phyloP scores from a whole-genome alignment of 2,113 vertebrate species.

The Paratilapia polleni region DNA sequence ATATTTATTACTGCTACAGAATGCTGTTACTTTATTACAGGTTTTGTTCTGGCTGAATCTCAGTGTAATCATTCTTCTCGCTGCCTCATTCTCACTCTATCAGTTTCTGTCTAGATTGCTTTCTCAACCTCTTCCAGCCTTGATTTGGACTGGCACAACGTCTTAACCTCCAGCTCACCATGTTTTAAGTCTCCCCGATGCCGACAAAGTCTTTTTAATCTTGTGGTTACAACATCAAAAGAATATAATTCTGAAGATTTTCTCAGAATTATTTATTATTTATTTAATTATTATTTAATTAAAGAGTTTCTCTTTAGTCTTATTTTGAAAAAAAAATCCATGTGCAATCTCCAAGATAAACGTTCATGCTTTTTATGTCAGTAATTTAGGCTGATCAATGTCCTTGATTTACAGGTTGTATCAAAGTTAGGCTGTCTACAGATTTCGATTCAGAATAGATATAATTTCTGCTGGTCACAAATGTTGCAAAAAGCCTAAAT shows the following conservation, averaged over 20 bases:
- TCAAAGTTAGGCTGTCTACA: not conserved
- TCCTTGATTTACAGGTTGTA: not conserved
- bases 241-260: not conserved
- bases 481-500: not conserved
- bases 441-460: not conserved
- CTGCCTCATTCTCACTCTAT: conserved; percentile 4
- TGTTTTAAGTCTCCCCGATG: not conserved
- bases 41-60: conserved; percentile 66
- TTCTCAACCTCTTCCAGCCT: not conserved
- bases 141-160: conserved; percentile 3
- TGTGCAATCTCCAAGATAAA: not conserved
- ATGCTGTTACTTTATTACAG: conserved; percentile 72
- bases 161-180: not conserved
- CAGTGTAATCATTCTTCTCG: conserved; percentile 56
- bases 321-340: not conserved
- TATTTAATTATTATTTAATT: too few relatives aligned
- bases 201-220: not conserved
- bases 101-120: conserved; percentile 3
- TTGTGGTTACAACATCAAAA: not conserved
- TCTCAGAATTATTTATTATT: too few relatives aligned
- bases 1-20: conserved; percentile 74
- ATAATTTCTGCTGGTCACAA: not conserved
- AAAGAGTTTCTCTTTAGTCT: too few relatives aligned
- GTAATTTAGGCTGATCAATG: not conserved
- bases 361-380: not conserved